Percentiles rank a stretch among this genome's conserved stretches.
Conservation (phyloP, 2,113 vertebrate genomes). For the Toxotes chatareus region DNA sequence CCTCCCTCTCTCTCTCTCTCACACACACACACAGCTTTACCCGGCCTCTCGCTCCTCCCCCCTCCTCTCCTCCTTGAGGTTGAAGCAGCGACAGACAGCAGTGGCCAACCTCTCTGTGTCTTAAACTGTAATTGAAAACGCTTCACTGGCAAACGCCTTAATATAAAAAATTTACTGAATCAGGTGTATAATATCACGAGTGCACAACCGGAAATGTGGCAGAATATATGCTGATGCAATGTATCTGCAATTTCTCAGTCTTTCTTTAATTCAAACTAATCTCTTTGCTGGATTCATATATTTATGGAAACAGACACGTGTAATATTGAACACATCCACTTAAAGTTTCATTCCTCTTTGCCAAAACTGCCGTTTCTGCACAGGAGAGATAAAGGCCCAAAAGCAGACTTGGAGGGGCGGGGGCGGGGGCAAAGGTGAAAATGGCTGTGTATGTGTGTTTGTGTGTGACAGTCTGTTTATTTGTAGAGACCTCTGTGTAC, state of each 20-base stretch:
- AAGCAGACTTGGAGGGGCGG: slow-evolving; percentile 27
- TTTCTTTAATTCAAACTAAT: neutral
- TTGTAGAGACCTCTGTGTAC: slow-evolving; percentile 66
- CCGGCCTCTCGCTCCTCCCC: slow-evolving; percentile 50
- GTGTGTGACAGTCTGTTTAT: slow-evolving; percentile 60
- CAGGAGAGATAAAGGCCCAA: slow-evolving; percentile 54
- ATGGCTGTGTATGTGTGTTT: slow-evolving; percentile 36
- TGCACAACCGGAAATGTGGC: neutral
- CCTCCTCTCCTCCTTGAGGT: slow-evolving; percentile 67
- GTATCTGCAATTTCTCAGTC: neutral
- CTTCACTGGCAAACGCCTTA: slow-evolving; percentile 16
- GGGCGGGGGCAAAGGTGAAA: slow-evolving; percentile 68
- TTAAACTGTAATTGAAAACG: slow-evolving; percentile 39
- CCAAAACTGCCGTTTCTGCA: slow-evolving; percentile 52
- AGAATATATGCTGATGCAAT: slow-evolving; percentile 37
- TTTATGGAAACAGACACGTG: slow-evolving; percentile 39
- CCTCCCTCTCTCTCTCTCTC: slow-evolving; percentile 40
- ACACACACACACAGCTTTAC: slow-evolving; percentile 45
- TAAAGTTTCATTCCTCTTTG: slow-evolving; percentile 21
- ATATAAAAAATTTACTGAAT: slow-evolving; percentile 31
- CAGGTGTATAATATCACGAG: neutral
- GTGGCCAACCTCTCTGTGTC: slow-evolving; percentile 54
- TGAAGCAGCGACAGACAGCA: slow-evolving; percentile 65
- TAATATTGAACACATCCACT: slow-evolving; percentile 14
- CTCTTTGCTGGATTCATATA: neutral